These are phyloP conservation scores for Drosophila auraria DNA, from an alignment of 1,140 invertebrate genomes.

Conservation along the genomic window DNA sequence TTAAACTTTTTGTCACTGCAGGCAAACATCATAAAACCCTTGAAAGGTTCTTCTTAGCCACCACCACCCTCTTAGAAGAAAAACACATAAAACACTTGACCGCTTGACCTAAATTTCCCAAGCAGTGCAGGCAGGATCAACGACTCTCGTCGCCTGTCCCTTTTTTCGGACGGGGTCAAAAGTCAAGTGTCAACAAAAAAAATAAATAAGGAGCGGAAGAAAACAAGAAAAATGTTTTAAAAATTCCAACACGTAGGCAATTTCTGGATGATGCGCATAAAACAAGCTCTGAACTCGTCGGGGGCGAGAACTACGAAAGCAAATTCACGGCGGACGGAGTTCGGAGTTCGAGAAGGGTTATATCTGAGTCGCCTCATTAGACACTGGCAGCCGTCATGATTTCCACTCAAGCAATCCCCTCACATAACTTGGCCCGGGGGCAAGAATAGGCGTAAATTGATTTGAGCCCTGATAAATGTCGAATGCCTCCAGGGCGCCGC, in stretches of 20 bases:
- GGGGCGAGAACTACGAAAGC: conserved; percentile 38
- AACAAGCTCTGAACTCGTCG: conserved; percentile 57
- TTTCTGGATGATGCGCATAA: conserved; percentile 76
- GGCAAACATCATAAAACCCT: conserved; percentile 68
- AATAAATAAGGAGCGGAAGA: conserved; percentile 15
- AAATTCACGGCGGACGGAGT: conserved; percentile 13
- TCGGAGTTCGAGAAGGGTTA: conserved; percentile 42
- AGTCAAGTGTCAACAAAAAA: conserved; percentile 67
- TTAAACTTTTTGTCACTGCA: conserved; percentile 48
- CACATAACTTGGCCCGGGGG: conserved; percentile 36
- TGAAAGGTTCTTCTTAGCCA: conserved; percentile 23
- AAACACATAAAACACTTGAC: conserved; percentile 71
- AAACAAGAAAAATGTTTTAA: conserved; percentile 75
- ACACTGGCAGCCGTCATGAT: conserved; percentile 32
- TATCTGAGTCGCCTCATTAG: conserved; percentile 61
- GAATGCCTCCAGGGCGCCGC: conserved; percentile 26
- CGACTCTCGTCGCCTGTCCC: conserved; percentile 47
- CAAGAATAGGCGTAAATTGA: conserved; percentile 73
- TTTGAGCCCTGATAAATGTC: conserved; percentile 68
- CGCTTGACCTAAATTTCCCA: conserved; percentile 76
- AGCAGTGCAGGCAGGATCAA: conserved; percentile 54
- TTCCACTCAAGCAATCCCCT: conserved; percentile 51
- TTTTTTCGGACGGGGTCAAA: conserved; percentile 42
- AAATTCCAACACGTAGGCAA: conserved; percentile 80
- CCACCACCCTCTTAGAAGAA: conserved; percentile 18